A percentile compares a stretch with the other conserved stretches of the same genome.
Evolutionary conservation across 2,113 vertebrate genomes (phyloP).

Genomic region (Synodontis membranacea): DNA sequence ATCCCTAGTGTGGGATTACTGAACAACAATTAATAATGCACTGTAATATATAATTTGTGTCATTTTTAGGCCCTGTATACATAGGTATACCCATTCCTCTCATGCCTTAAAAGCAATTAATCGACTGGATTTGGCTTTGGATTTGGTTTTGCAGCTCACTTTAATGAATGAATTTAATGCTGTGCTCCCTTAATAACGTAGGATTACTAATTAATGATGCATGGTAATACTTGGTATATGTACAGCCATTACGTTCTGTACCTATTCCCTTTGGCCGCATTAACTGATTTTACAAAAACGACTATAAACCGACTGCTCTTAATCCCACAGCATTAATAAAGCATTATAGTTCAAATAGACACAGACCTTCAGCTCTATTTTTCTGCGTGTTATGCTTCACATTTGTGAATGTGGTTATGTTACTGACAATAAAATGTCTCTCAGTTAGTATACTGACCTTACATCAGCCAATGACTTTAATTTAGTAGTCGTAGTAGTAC

Average conservation of each 20-base stretch:
- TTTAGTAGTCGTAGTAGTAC: neutral
- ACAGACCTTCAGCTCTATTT: neutral
- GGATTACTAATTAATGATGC: neutral
- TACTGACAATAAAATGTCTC: neutral
- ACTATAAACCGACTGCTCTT: neutral
- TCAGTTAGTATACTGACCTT: neutral
- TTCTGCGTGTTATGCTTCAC: neutral
- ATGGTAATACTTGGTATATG: neutral
- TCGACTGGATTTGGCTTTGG: neutral
- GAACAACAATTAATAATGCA: neutral
- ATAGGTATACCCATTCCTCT: neutral
- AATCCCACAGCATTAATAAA: neutral
- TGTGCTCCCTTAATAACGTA: neutral
- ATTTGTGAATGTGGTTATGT: neutral
- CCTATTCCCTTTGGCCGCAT: neutral
- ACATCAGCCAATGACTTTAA: neutral
- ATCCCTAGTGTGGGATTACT: neutral
- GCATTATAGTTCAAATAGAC: neutral
- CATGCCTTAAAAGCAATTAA: neutral
- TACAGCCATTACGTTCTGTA: neutral
- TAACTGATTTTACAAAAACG: neutral
- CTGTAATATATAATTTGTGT: neutral
- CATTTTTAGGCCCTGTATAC: neutral
- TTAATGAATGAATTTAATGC: neutral
- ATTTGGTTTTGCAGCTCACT: neutral